phyloP scores from a whole-genome alignment of 2,113 vertebrate species.

The Barbus barbus region DNA sequence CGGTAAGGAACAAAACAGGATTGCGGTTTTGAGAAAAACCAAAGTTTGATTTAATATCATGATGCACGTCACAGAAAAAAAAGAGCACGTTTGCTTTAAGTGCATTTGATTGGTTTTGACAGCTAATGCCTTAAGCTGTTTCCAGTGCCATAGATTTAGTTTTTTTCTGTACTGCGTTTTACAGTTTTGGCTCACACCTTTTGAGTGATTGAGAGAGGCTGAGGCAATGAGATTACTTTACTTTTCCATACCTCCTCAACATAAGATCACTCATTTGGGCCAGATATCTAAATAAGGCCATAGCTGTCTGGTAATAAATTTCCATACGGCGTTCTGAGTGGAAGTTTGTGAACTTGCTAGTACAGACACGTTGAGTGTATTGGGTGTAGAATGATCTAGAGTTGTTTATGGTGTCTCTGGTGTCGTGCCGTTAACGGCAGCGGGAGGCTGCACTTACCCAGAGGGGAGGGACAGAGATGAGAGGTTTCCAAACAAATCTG shows the following conservation, averaged over 20 bases:
- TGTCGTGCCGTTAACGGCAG: slow-evolving; percentile 16
- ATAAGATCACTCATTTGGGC: background rate
- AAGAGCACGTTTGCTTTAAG: background rate
- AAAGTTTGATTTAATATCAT: background rate
- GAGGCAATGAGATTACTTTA: background rate
- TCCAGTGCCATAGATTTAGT: background rate
- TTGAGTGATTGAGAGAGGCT: slow-evolving; percentile 2
- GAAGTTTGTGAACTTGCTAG: slow-evolving; percentile 15
- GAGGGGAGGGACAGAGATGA: background rate
- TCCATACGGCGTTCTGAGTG: background rate
- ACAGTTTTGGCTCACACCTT: slow-evolving; percentile 24
- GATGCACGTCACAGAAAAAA: background rate
- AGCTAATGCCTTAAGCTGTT: slow-evolving; percentile 18
- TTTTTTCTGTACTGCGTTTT: background rate
- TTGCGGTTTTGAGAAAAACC: background rate
- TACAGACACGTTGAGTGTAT: background rate
- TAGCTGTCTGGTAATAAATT: background rate
- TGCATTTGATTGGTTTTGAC: slow-evolving; percentile 25
- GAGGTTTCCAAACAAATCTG: background rate
- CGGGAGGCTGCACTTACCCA: background rate
- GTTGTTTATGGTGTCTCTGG: slow-evolving; percentile 14
- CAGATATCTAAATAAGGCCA: background rate
- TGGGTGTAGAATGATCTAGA: background rate
- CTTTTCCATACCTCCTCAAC: slow-evolving; percentile 12
- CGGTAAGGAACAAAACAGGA: background rate